Percentiles rank a stretch among this genome's conserved stretches.
Evolutionary conservation across 2,888 invertebrate species (phyloP).

Genomic region (Tethea ocularis): DNA sequence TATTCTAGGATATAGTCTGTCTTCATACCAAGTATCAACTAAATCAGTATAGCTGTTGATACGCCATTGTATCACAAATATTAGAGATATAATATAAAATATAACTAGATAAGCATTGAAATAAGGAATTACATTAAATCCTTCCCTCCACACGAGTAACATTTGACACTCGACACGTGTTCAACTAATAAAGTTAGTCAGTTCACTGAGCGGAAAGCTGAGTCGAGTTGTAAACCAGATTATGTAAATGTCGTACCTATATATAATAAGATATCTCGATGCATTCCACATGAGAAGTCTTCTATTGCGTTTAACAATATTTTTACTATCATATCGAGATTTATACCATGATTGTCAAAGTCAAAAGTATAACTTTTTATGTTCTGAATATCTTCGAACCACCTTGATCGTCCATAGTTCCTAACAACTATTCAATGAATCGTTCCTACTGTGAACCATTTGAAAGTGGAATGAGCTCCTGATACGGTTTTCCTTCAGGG

Average conservation of each 20-base stretch:
- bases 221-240: constrained; percentile 8
- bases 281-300: neutral
- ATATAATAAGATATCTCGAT: neutral
- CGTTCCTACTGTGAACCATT: no score
- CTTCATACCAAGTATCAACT: no score
- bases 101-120: neutral
- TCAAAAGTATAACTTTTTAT: no score
- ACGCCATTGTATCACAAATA: no score
- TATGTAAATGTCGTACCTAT: constrained; percentile 1
- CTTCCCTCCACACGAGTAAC: neutral
- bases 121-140: neutral
- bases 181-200: constrained; percentile 8
- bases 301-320: neutral
- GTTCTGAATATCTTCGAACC: no score
- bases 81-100: neutral
- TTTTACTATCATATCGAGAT: neutral
- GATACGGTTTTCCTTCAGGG: no score
- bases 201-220: constrained; percentile 4
- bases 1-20: no score
- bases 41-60: no score
- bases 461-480: no score
- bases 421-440: no score
- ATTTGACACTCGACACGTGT: constrained; percentile 9
- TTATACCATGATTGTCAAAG: neutral
- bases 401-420: no score